Evolutionary conservation across 2,888 invertebrate genomes (phyloP), one percentile per base, ranked within the genome.

Genomic region (Drosophila borealis): DNA sequence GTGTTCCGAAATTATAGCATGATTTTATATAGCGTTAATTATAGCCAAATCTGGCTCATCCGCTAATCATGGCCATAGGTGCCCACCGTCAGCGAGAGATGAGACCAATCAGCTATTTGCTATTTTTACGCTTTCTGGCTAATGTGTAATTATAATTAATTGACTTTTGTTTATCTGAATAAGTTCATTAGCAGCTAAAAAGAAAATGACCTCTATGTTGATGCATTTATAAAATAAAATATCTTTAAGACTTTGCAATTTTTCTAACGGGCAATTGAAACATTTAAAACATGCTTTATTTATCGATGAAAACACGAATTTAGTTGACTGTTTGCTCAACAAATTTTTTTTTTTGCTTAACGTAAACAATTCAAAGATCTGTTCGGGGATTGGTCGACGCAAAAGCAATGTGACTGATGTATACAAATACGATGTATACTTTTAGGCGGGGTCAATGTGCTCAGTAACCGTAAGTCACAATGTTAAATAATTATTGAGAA

Each of bases 1-100:
- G 36, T 54, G 14, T 61, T 62, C 17, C 17, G n/a, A 36, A 44
- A 65, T 70, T 54, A 62, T 55, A 36, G 41, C 59, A n/a, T 59
- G 59, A 46, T 55, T 65, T 70, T 34, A 46, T 49, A 70, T 51
- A 64, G 59, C 39, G 45, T 63, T 70, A 74, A 66, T 79, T 60
- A 63, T 79, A 42, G 29, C 42, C 37, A 33, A 56, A 50, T 63
- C 51, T 63, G 36, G 54, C 59, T 64, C 56, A 61, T 56, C 49
- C 42, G 49, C 34, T 50, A 56, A 76, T 60, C 59, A 62, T 56
- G 57, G 54, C 36, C 68, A 44, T 8, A 33, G 42, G 48, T 17
- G 25, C 19, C 53, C 34, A 56, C 68, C 51, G 59, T 64, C 59
- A 48, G 17, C 37, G 54, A 45, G 49, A 45, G 42, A 45, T 75